Percentiles rank a stretch among this genome's conserved stretches.
These are phyloP conservation scores for Pomacea canaliculata DNA, from an alignment of 2,888 invertebrate species.

Conservation along the genomic window DNA sequence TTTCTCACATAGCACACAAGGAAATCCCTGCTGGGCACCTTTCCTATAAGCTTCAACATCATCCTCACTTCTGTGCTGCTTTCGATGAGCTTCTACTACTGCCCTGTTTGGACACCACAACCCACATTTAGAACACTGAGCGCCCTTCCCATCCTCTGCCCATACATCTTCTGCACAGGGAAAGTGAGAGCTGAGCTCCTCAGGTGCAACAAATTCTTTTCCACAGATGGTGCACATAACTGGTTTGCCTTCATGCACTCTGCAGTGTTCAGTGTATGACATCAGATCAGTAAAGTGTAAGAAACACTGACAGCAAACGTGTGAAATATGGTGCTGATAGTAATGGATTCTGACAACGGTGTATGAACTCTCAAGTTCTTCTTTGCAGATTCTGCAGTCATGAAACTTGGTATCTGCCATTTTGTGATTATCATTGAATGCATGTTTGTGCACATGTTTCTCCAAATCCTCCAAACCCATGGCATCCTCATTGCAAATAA, in stretches of 20 bases:
- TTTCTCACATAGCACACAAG: constrained; percentile 17
- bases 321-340: constrained; percentile 20
- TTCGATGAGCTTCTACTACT: constrained; percentile 21
- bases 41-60: constrained; percentile 24
- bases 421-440: background rate
- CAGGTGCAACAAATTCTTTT: background rate
- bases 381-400: constrained; percentile 18
- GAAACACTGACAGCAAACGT: constrained; percentile 16
- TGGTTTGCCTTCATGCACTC: background rate
- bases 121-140: constrained; percentile 18
- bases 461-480: constrained; percentile 14
- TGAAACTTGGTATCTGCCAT: constrained; percentile 11
- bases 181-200: background rate
- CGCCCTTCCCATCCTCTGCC: constrained; percentile 22
- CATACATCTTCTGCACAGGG: constrained; percentile 22
- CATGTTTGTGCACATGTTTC: constrained; percentile 13
- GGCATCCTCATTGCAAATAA: constrained; percentile 2
- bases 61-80: constrained; percentile 23
- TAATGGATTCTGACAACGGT: constrained; percentile 11
- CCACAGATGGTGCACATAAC: constrained; percentile 22
- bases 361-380: constrained; percentile 21
- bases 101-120: constrained; percentile 21
- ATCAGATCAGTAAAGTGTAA: background rate
- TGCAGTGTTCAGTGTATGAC: constrained; percentile 15
- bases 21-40: constrained; percentile 19